Evolutionary conservation across 1,140 invertebrate genomes (phyloP), one percentile per base, ranked within the genome.

Genomic region (Drosophila miranda): DNA sequence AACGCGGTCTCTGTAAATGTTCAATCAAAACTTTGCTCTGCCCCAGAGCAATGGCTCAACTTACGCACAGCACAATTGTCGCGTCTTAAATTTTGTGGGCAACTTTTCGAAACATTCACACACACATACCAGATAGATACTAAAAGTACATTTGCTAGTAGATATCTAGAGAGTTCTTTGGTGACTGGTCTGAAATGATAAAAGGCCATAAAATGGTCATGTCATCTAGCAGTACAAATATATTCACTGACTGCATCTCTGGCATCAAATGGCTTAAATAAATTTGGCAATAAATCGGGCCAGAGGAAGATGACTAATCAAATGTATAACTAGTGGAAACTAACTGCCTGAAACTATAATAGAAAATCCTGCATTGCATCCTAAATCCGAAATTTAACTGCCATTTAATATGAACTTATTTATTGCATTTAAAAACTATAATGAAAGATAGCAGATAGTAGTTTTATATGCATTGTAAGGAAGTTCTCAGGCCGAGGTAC

Each of bases 21-120:
- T 81, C 82, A 86, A 84, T 84, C 73, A 84, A 74, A 86, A 81
- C 67, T 68, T 73, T 70, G 69, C 61, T 69, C 19, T 52, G 19
- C 38, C 16, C 49, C 23, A 11, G 16, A 54, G 50, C 38, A 77
- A 61, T 81, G 77, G 67, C 75, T 70, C 77, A 75, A 81, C 81
- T 86, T 86, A 78, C 51, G 34, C 70, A 69, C 45, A 38, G n/a
- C 51, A 51, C 54, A 72, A 64, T 49, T 69, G 63, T 56, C 34
- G n/a, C 42, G 58, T 38, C 68, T 68, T 38, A 38, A 13, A 38
- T 13, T 4, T 1, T 5, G 8, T 38, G 4, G 34, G 11, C 11
- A 51, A 64, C 44, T 41, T 59, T 60, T 63, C 41, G 13, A 62
- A 48, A 3, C 28, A 30, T 34, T 30, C 30, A 46, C 14, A 43